Evolutionary conservation across 1,140 invertebrate species (phyloP), one percentile per base, ranked within the genome.

Genomic region (Thaumetopoea pityocampa): DNA sequence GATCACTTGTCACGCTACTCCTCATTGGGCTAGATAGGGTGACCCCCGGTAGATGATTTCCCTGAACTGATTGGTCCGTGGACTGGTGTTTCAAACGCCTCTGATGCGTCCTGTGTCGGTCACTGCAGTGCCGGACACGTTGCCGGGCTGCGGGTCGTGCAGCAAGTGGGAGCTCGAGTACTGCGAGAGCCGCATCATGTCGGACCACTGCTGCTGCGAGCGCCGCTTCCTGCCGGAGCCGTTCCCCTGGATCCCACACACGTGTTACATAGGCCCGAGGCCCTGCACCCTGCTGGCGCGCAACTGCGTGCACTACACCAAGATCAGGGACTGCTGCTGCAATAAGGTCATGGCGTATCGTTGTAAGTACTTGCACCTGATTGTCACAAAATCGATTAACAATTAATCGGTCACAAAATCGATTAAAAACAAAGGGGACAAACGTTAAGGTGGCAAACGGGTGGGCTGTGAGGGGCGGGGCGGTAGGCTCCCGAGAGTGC

Each of bases 181-280:
- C 76, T 92, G 91, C 69, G 74, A 85, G 44, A 81, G 68, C 4
- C 86, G 88, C 30, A 87, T 92, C 43, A 84, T 92, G 43, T 86
- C 87, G 12, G 91, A 92, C 74, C 91, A 92, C 71, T 92, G 91
- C 73, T 92, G 90, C 73, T 92, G 91, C 78, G 90, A 92, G 69
- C 77, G 85, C 34, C 74, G 84, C 49, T 87, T 85, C 63, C 62
- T 83, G 72, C 69, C 74, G 85, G 90, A 91, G 78, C 85, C 86
- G 12, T 88, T 92, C 53, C 88, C 88, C 9, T 92, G 89, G 76
- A 85, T 92, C 37, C 88, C 89, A 30, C 91, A 92, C 73, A 90
- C 88, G 1, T 92, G 91, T 71, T 90, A 89, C 65, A 58, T 90
- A 38, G 89, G 88, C 20, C 85, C 86, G 17, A 73, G 85, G 51